These are phyloP conservation scores for Caerostris extrusa DNA, from an alignment of 1,140 invertebrate species.

Conservation along the genomic window DNA sequence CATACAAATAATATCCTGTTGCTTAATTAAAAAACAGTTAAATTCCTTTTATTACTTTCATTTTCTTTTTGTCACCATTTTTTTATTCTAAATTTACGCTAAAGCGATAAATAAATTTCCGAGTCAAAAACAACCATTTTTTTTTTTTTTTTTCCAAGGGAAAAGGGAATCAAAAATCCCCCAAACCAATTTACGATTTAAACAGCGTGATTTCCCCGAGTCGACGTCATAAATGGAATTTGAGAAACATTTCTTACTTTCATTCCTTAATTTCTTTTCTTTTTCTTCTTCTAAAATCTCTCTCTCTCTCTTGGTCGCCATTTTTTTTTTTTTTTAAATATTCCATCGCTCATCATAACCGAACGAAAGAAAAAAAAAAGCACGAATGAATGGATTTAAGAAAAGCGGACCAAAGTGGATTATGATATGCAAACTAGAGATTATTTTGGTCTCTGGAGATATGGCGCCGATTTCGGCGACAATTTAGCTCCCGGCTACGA, in stretches of 20 bases:
- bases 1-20: background rate
- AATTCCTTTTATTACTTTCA: background rate
- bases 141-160: background rate
- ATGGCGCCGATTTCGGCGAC: constrained; percentile 65
- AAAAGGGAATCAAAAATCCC: background rate
- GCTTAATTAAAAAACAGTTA: background rate
- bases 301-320: background rate
- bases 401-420: constrained; percentile 63
- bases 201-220: constrained; percentile 49
- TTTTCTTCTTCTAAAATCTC: constrained; percentile 48
- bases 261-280: constrained; percentile 43
- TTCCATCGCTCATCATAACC: constrained; percentile 42
- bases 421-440: constrained; percentile 74
- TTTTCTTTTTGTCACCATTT: background rate
- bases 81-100: background rate
- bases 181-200: constrained; percentile 45
- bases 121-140: background rate
- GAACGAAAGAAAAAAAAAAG: background rate
- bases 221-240: constrained; percentile 28
- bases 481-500: constrained; percentile 56
- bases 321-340: background rate
- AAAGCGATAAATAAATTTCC: background rate
- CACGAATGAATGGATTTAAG: constrained; percentile 18
- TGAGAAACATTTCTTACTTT: constrained; percentile 49
- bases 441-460: constrained; percentile 54